Evolutionary conservation across 64 coral and sea anemone genomes (phyloP).

Genomic region (Platygyra sinensis): DNA sequence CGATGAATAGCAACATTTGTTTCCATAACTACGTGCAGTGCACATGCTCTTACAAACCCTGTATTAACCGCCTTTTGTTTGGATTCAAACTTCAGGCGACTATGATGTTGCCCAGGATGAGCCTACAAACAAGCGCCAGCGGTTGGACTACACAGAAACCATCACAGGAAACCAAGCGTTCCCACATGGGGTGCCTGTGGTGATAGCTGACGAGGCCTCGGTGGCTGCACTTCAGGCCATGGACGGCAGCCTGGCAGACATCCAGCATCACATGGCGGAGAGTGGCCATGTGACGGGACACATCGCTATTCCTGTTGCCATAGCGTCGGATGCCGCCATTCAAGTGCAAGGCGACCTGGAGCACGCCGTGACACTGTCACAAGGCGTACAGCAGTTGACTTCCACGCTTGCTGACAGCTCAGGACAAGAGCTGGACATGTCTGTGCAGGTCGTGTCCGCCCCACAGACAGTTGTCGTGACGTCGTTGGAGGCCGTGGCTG

Average conservation of each 20-base stretch:
- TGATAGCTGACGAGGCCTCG: conserved; percentile 90
- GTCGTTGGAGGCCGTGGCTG: conserved; percentile 71
- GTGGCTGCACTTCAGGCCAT: conserved; percentile 97
- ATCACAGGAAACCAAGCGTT: conserved; percentile 82
- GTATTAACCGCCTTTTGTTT: neutral
- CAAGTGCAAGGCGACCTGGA: conserved; percentile 73
- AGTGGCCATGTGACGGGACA: conserved; percentile 84
- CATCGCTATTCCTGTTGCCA: conserved; percentile 95
- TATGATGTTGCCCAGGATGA: conserved; percentile 70
- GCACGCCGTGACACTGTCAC: conserved; percentile 75
- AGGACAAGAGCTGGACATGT: conserved; percentile 72
- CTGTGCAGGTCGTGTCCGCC: conserved; percentile 59
- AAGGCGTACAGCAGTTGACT: conserved; percentile 60
- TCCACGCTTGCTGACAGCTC: conserved; percentile 64
- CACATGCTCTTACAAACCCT: no score
- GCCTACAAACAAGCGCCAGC: conserved; percentile 80
- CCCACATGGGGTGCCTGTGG: conserved; percentile 79
- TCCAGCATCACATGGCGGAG: conserved; percentile 90
- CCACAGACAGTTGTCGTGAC: conserved; percentile 93
- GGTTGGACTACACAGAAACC: conserved; percentile 82
- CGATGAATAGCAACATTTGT: no score
- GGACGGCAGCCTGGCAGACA: conserved; percentile 84
- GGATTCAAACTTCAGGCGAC: conserved; percentile 13
- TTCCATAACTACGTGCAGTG: no score
- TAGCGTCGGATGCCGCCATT: conserved; percentile 93